Evolutionary conservation across 2,113 vertebrate species (phyloP).

Genomic region (Haemorhous mexicanus): DNA sequence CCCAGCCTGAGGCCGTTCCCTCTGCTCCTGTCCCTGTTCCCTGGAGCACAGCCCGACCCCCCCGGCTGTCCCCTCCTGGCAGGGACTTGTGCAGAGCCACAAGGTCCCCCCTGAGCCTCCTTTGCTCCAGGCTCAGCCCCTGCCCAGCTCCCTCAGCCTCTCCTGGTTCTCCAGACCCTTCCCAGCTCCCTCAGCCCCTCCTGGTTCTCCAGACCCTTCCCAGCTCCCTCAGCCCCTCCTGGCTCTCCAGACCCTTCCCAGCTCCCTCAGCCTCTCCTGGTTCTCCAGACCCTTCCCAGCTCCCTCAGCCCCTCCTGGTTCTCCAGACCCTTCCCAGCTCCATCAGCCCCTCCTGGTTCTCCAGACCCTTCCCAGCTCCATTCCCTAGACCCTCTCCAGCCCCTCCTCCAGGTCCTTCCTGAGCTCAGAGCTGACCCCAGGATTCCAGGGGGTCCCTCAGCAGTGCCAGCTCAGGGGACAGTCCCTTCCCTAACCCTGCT

Average conservation of each 20-base stretch:
- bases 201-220: not conserved
- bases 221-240: not conserved
- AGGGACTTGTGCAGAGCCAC: not conserved
- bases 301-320: not conserved
- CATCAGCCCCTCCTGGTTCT: not conserved
- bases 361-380: not conserved
- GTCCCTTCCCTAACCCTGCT: too few relatives aligned
- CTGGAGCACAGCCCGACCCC: not conserved
- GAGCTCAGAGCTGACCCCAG: too few relatives aligned
- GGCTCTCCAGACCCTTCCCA: not conserved
- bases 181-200: not conserved
- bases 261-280: not conserved
- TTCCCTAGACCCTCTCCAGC: not conserved
- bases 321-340: not conserved
- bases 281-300: not conserved
- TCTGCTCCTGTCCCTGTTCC: not conserved
- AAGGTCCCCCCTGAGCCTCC: not conserved
- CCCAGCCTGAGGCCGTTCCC: not conserved
- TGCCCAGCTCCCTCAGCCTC: not conserved
- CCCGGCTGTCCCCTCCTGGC: not conserved
- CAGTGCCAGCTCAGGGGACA: too few relatives aligned
- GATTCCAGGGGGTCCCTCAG: too few relatives aligned
- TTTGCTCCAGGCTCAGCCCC: not conserved
- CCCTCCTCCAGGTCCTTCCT: not conserved
- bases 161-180: not conserved